These are phyloP conservation scores for Xestia c-nigrum DNA, from an alignment of 2,888 invertebrate species.

Conservation along the genomic window DNA sequence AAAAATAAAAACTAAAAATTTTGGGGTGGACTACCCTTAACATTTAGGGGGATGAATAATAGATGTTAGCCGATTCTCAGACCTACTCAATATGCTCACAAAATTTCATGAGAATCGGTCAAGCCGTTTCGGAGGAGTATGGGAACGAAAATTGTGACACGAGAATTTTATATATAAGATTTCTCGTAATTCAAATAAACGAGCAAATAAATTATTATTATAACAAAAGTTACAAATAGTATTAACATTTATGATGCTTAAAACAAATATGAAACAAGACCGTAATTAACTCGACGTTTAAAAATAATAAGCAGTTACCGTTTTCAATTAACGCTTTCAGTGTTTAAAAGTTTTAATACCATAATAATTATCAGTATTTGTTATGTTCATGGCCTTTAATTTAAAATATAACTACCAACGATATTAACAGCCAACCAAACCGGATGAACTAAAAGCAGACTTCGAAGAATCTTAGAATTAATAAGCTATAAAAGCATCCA, in stretches of 20 bases:
- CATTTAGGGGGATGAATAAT: too few relatives aligned
- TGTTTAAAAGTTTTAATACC: slow-evolving; percentile 8
- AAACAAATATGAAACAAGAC: slow-evolving; percentile 7
- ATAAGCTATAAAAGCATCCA: not conserved
- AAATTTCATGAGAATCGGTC: too few relatives aligned
- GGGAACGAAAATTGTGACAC: too few relatives aligned
- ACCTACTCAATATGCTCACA: too few relatives aligned
- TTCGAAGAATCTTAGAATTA: not conserved
- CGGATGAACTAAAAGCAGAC: not conserved
- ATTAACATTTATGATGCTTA: not conserved
- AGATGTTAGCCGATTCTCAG: too few relatives aligned
- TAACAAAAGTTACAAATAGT: not conserved
- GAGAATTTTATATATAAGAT: too few relatives aligned
- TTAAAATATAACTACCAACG: slow-evolving; percentile 1
- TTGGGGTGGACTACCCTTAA: too few relatives aligned
- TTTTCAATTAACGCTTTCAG: slow-evolving; percentile 20
- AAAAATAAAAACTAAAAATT: too few relatives aligned
- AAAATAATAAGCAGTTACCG: slow-evolving; percentile 8
- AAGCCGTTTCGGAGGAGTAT: too few relatives aligned
- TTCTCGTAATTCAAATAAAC: not conserved
- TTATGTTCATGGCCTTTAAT: not conserved
- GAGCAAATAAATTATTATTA: not conserved
- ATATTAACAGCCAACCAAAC: slow-evolving; percentile 1
- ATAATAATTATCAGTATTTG: slow-evolving; percentile 1
- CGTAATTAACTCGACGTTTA: slow-evolving; percentile 14